These are phyloP conservation scores for Maconellicoccus hirsutus DNA, from an alignment of 1,140 invertebrate genomes.

Conservation along the genomic window DNA sequence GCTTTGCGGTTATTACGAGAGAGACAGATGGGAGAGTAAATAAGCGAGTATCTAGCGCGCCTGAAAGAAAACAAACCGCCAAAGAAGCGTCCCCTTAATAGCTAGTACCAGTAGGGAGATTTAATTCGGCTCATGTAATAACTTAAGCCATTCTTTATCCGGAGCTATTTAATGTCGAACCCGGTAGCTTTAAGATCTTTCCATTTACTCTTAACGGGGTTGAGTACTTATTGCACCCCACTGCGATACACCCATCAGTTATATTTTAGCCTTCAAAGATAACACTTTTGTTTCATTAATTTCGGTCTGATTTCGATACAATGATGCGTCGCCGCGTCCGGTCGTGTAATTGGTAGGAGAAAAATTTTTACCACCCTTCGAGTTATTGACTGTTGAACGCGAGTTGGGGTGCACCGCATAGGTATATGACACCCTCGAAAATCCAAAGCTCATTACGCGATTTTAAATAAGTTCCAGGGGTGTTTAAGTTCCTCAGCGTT, in stretches of 20 bases:
- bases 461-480: too few relatives aligned
- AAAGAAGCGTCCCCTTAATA: slow-evolving; percentile 19
- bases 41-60: not conserved
- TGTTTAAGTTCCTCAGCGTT: too few relatives aligned
- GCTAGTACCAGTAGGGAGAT: not conserved
- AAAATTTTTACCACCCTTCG: not conserved
- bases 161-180: slow-evolving; percentile 17
- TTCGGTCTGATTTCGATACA: slow-evolving; percentile 15
- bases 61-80: slow-evolving; percentile 8
- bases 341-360: not conserved
- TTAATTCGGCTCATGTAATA: slow-evolving; percentile 19
- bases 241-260: not conserved
- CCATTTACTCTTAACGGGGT: slow-evolving; percentile 12
- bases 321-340: not conserved
- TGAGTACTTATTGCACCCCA: not conserved
- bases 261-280: slow-evolving; percentile 18
- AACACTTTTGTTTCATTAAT: slow-evolving; percentile 22
- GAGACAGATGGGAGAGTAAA: not conserved
- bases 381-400: too few relatives aligned
- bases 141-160: slow-evolving; percentile 22
- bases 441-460: too few relatives aligned
- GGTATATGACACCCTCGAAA: too few relatives aligned
- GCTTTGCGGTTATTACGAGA: not conserved
- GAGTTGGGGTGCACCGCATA: not conserved
- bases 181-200: slow-evolving; percentile 16